Evolutionary conservation across 2,113 vertebrate genomes (phyloP), one percentile per base, ranked within the genome.

Genomic region (Spea multiplicata): DNA sequence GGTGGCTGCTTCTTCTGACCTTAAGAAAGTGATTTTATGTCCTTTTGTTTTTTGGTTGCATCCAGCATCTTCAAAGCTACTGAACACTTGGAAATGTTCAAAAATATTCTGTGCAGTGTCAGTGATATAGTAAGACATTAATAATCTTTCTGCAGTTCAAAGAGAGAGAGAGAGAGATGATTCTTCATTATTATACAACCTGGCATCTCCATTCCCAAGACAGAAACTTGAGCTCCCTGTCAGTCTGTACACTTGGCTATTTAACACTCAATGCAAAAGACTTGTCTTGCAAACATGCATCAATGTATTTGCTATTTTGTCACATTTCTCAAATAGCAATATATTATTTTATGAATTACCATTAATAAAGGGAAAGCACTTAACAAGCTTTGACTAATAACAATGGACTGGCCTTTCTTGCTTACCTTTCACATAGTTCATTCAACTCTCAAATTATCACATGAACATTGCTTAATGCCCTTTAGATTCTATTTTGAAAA

Each of bases 261-360:
- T 69, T 69, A 69, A 47, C 46, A 69, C 49, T 69, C 66, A 69
- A 3, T 48, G 12, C 4, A 44, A 49, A 8, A 47, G 5, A 8
- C 66, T 5, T n/a, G 66, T 49, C 45, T n/a, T 47, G 45, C 66
- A 69, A 49, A 69, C 44, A 69, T 45, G 46, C 9, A 67, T 67
- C 46, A n/a, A 48, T 3, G 66, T 48, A 49, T 8, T 67, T 67
- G 65, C 44, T 67, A 44, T 48, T 48, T 13, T 69, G 14, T 47
- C 8, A 69, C 45, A 48, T 10, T 48, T n/a, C 45, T 1, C 49
- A 8, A 67, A 46, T 46, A 67, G 8, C 3, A 46, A 67, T 67
- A 30, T 30, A 9, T 45, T 53, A 59, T 53, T 66, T 47, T 53
- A 30, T 8, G 6, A 5, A 12, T 48, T 10, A 13, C 14, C 14